phyloP scores from a whole-genome alignment of 2,797 vertebrate species.

The Danio jaintianensis region DNA sequence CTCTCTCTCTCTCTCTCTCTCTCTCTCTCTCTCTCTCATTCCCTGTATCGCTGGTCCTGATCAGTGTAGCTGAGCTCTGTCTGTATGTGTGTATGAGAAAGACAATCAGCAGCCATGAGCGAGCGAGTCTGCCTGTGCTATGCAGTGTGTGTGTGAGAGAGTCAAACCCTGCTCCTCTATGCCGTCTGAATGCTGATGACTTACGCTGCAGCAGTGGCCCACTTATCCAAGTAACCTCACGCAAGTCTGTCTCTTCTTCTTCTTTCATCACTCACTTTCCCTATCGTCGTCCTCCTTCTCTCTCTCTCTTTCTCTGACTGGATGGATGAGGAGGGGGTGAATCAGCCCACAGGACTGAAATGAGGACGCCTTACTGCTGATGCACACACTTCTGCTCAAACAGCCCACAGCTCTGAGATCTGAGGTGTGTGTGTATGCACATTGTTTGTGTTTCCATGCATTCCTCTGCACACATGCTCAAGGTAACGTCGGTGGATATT shows the following conservation, averaged over 20 bases:
- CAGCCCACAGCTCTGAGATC: constrained; percentile 45
- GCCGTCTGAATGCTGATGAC: constrained; percentile 83
- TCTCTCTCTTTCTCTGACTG: constrained; percentile 37
- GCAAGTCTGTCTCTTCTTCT: constrained; percentile 54
- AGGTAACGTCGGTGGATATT: constrained; percentile 43
- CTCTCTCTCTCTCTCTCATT: too few relatives aligned
- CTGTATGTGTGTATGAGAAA: constrained; percentile 26
- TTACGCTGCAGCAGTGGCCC: constrained; percentile 83
- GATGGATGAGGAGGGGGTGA: constrained; percentile 34
- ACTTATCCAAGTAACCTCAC: constrained; percentile 80
- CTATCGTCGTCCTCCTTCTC: background rate
- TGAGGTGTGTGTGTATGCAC: constrained; percentile 37
- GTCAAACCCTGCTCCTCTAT: constrained; percentile 71
- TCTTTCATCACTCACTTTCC: constrained; percentile 56
- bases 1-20: background rate
- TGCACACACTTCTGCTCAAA: constrained; percentile 59
- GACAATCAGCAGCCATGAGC: constrained; percentile 21
- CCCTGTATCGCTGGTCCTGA: background rate
- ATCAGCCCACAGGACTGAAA: constrained; percentile 53
- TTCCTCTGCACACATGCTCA: constrained; percentile 28
- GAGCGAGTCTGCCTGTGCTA: constrained; percentile 15
- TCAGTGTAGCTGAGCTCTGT: background rate
- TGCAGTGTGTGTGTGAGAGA: constrained; percentile 40
- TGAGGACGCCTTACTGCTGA: constrained; percentile 61
- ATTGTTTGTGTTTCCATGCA: constrained; percentile 34